Evolutionary conservation across 2,113 vertebrate species (phyloP), one percentile per base, ranked within the genome.

Genomic region (Prionailurus bengalensis): DNA sequence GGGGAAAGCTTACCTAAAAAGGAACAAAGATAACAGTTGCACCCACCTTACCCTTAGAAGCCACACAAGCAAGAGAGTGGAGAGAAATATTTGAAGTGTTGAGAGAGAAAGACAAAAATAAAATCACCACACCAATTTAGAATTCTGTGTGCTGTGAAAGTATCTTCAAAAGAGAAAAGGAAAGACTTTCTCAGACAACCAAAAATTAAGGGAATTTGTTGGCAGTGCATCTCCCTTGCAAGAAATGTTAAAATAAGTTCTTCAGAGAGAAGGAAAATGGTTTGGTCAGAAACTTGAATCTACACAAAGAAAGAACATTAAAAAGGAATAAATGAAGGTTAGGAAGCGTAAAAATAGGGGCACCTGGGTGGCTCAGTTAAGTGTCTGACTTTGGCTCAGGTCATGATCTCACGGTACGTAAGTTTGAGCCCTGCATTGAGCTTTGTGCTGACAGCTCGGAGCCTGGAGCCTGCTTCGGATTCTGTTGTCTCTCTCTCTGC

Each of bases 281-380:
- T 33, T 11, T 39, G 17, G 8, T 83, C 16, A 78, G 68, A 95
- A 95, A 42, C 71, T 84, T 51, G 45, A 29, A 87, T 88, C 71
- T 93, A 65, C 42, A 36, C 39, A 63, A 90, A 68, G 31, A 74
- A 80, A 91, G 36, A 63, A 31, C 31, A 73, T 39, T 88, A 48
- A 55, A 13, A 88, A 88, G 3, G 36, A 92, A 61, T 79, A 65
- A 45, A 31, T n/a, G 15, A 88, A 91, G n/a, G 42, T 23, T 33
- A n/a, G 63, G 85, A 65, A 88, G 21, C 13, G 89, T 92, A 83
- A 97, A 95, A 97, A 79, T 53, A 29, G 55, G 17, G 55, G 14
- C 53, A 19, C 55, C 55, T 58, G 16, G 55, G 55, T 58, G 6
- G 55, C 17, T 58, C 5, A 5, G 55, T 58, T 58, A 58, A 58